phyloP scores from a whole-genome alignment of 1,140 invertebrate species.

The Sinonovacula constricta region DNA sequence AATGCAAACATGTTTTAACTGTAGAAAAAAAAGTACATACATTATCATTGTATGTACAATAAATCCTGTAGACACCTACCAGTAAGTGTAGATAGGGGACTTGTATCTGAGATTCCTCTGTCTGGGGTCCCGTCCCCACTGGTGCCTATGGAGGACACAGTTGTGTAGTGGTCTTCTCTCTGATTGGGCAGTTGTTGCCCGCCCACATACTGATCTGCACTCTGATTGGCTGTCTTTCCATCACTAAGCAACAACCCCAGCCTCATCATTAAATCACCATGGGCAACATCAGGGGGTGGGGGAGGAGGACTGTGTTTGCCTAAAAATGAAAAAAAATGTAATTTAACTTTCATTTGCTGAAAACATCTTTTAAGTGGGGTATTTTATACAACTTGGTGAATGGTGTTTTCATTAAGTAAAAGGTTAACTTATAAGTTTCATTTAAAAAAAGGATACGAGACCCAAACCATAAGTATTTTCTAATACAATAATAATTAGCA shows the following conservation, averaged over 20 bases:
- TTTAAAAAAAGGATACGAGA: too few relatives aligned
- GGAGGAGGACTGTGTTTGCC: constrained; percentile 72
- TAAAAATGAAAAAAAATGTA: constrained; percentile 23
- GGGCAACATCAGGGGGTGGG: constrained; percentile 77
- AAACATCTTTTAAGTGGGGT: background rate
- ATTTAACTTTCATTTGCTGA: too few relatives aligned
- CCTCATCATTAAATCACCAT: constrained; percentile 90
- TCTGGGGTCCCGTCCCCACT: constrained; percentile 83
- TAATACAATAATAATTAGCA: too few relatives aligned
- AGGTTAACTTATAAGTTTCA: too few relatives aligned
- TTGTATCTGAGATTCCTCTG: constrained; percentile 87
- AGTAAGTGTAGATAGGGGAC: constrained; percentile 92
- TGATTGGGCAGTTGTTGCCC: constrained; percentile 59
- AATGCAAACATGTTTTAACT: too few relatives aligned
- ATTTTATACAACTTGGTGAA: background rate
- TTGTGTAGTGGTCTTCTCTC: constrained; percentile 82
- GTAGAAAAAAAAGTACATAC: too few relatives aligned
- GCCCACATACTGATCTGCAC: constrained; percentile 22
- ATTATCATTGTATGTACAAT: too few relatives aligned
- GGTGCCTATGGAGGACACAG: constrained; percentile 86
- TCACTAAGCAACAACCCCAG: constrained; percentile 90
- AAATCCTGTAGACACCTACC: too few relatives aligned
- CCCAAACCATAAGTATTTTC: too few relatives aligned
- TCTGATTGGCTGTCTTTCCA: constrained; percentile 45
- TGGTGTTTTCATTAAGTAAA: too few relatives aligned